Evolutionary conservation across 2,888 invertebrate species (phyloP), one percentile per base, ranked within the genome.

Genomic region (Eueremaeus valkanovi): DNA sequence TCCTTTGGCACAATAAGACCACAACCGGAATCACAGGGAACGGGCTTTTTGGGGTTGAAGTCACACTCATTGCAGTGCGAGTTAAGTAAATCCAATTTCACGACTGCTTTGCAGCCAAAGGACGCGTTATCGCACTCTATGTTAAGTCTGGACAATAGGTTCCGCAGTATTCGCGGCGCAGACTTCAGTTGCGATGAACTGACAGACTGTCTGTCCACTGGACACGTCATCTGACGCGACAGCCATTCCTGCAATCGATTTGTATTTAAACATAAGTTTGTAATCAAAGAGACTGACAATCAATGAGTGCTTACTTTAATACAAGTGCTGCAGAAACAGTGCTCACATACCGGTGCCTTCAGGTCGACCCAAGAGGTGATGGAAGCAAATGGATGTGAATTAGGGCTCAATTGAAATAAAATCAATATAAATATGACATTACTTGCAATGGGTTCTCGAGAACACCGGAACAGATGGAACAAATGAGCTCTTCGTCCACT

Each of bases 401-500:
- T 63, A 21, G 24, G 51, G 66, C 27, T n/a, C 31, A 58, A 74
- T 16, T 29, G 73, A 31, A 55, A 36, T 36, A 72, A 75, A 33
- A 36, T 13, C 51, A 72, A 66, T 27, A 27, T 16, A 16, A 24
- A n/a, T 42, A 13, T 18, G 29, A n/a, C 24, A 72, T 24, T 85
- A 93, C 94, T 90, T 96, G 96, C 78, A 96, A 86, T 63, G 96
- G 95, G 83, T 96, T 95, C 83, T 96, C 95, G 75, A 97, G 85
- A 79, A 97, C 96, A 79, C 93, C 92, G 78, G 94, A 93, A 85
- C 96, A 97, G 85, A 97, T 96, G 79, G 96, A 92, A 83, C 96
- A 97, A 81, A 96, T 89, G 78, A 97, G 87, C 86, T 97, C 97
- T 86, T 96, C 96, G 85, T 97, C 96, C 80, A 97, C 95, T 84